Evolutionary conservation across 2,113 vertebrate species (phyloP), one percentile per base, ranked within the genome.

Genomic region (Hypomesus transpacificus): DNA sequence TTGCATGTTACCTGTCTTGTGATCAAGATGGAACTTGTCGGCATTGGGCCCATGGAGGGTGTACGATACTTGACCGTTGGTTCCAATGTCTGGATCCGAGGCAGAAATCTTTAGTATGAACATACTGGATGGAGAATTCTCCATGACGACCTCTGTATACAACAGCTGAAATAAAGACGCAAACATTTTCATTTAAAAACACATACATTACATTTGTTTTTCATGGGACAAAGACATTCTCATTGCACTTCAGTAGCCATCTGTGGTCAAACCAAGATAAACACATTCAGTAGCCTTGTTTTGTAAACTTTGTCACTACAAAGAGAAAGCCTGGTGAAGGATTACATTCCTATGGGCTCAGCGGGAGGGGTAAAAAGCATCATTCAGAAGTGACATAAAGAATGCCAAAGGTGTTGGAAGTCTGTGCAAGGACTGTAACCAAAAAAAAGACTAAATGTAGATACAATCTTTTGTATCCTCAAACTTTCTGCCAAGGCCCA

Each of bases 31-130:
- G 85, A 98, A 98, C 77, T 94, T 94, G 79, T 96, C 91, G 0
- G 95, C 92, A 0, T 95, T 90, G 0, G 92, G 93, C 0, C 97
- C 97, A 0, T 96, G 95, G 28, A 98, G 95, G 21, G 92, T 94
- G 76, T 94, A 98, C 0, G 92, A 93, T 70, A 99, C 85, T 84
- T 94, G 95, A 14, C 95, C 94, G 0, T 97, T 98, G 57, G 92
- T 92, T 53, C 95, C 95, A 0, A 91, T 60, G 0, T 99, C 97
- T 0, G 93, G 87, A 81, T 99, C 97, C 0, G 88, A 92, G 0
- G 97, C 96, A 0, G 93, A 92, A 60, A 96, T 90, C 82, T 95
- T 95, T 84, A 98, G 71, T 78, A 99, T 88, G 52, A 94, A 94
- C 75, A 82, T 73, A 69, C 93, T 92, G 0, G 92, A 86, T 21